Evolutionary conservation across 2,888 invertebrate species (phyloP).

Genomic region (Artemia sinica): DNA sequence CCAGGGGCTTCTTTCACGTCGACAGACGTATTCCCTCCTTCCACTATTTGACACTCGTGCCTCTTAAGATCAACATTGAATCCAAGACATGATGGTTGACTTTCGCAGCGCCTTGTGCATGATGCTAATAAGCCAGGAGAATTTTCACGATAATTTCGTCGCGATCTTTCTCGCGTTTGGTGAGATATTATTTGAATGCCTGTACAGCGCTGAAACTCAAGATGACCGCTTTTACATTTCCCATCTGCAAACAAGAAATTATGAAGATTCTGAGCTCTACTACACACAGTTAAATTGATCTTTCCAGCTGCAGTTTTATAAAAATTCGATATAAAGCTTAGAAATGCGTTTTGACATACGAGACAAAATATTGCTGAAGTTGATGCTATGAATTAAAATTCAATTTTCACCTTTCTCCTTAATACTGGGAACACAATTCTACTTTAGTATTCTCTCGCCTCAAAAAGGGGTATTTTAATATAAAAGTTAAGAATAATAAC

Average conservation of each 20-base stretch:
- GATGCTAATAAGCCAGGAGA: conserved; percentile 32
- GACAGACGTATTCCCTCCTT: conserved; percentile 29
- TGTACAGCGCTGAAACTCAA: conserved; percentile 31
- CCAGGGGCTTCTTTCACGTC: conserved; percentile 30
- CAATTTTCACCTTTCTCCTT: too few relatives aligned
- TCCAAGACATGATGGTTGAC: conserved; percentile 31
- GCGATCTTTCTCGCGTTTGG: not conserved
- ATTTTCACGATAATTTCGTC: conserved; percentile 27
- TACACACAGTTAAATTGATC: too few relatives aligned
- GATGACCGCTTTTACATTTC: conserved; percentile 29
- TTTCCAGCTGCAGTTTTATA: too few relatives aligned
- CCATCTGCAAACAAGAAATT: conserved; percentile 25
- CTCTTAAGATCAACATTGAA: conserved; percentile 34
- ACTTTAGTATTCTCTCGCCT: too few relatives aligned
- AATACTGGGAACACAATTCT: too few relatives aligned
- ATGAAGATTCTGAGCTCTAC: not conserved
- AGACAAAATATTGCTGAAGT: too few relatives aligned
- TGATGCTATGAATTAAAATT: too few relatives aligned
- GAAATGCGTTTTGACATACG: too few relatives aligned
- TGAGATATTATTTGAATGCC: conserved; percentile 24
- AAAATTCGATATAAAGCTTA: too few relatives aligned
- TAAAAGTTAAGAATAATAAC: too few relatives aligned
- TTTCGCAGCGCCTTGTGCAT: conserved; percentile 32
- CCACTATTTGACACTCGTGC: conserved; percentile 31
- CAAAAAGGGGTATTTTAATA: too few relatives aligned